Conservation (phyloP, 2,888 invertebrate species). For the Pollenia griseotomentosa region DNA sequence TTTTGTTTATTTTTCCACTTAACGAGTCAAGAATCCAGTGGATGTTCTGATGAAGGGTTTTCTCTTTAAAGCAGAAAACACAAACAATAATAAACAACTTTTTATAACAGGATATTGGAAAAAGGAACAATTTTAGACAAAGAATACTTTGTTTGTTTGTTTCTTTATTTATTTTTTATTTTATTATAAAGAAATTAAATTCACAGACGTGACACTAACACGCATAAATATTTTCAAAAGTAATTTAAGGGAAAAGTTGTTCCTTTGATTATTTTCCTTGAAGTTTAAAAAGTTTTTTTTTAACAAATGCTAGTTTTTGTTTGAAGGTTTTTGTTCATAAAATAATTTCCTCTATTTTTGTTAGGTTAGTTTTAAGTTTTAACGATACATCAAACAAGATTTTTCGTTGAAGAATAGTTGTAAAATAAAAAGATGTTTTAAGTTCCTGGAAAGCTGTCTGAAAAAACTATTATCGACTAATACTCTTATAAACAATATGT, state of each 20-base stretch:
- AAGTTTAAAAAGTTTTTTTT: not conserved
- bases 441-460: no score
- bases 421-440: no score
- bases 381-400: no score
- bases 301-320: not conserved
- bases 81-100: constrained; percentile 7
- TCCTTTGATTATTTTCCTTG: constrained; percentile 10
- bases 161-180: not conserved
- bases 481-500: no score
- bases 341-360: no score
- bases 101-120: constrained; percentile 19
- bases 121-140: not conserved
- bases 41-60: constrained; percentile 35
- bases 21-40: constrained; percentile 4
- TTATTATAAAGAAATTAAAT: constrained; percentile 17
- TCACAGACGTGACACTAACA: not conserved
- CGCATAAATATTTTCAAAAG: not conserved
- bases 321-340: not conserved
- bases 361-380: no score
- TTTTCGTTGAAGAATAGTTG: no score
- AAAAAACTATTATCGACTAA: no score
- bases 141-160: not conserved
- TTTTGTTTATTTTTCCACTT: constrained; percentile 30
- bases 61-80: constrained; percentile 18
- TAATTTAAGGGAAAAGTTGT: not conserved